A percentile compares a stretch with the other conserved stretches of the same genome.
These are phyloP conservation scores for Cyrtorhinus lividipennis DNA, from an alignment of 1,140 invertebrate species.

Conservation along the genomic window DNA sequence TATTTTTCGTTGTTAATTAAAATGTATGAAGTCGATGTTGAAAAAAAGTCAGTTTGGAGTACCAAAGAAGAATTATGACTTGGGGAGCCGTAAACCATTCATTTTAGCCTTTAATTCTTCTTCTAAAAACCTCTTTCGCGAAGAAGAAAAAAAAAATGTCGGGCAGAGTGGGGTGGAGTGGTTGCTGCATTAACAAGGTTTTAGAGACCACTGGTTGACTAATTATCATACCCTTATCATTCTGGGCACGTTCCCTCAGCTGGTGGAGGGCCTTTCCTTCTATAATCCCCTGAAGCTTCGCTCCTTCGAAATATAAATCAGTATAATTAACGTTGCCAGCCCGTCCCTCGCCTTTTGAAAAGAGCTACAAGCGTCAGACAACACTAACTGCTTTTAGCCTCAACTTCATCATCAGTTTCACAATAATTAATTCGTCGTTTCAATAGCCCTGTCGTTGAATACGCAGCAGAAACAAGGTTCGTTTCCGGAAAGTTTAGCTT, in stretches of 20 bases:
- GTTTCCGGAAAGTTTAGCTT: too few species aligned
- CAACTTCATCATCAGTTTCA: too few species aligned
- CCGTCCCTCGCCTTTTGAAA: too few species aligned
- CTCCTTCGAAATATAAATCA: conserved; percentile 2
- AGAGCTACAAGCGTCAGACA: too few species aligned
- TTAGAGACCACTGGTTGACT: conserved; percentile 9
- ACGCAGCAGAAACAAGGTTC: too few species aligned
- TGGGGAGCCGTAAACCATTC: not conserved
- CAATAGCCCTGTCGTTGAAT: too few species aligned
- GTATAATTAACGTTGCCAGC: not conserved
- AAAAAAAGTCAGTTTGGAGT: too few species aligned
- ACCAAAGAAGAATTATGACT: too few species aligned
- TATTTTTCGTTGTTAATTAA: not conserved
- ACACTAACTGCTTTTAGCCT: too few species aligned
- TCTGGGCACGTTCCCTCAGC: conserved; percentile 2
- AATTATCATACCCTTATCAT: conserved; percentile 7
- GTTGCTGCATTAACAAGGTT: not conserved
- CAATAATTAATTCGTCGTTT: too few species aligned
- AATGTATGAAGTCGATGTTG: too few species aligned
- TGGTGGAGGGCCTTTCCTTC: not conserved
- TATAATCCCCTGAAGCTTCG: not conserved
- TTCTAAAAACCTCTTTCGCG: not conserved
- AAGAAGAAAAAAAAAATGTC: not conserved
- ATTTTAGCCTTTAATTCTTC: not conserved
- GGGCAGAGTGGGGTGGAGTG: too few species aligned